phyloP scores from a whole-genome alignment of 2,888 invertebrate genomes.

The Thereva unica region DNA sequence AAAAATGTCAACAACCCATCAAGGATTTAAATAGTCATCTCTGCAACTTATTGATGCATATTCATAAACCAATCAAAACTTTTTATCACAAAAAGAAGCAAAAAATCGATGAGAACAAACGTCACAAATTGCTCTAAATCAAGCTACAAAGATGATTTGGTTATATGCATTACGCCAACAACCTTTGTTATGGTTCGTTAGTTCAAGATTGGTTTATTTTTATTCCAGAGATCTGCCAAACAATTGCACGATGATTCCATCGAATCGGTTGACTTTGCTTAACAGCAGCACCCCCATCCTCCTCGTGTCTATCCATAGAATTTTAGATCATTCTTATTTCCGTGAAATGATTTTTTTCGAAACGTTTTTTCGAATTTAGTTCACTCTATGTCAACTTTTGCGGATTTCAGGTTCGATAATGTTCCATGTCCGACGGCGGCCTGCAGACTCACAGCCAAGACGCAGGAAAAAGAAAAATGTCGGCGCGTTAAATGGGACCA shows the following conservation, averaged over 20 bases:
- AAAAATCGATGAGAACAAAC: background rate
- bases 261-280: constrained; percentile 15
- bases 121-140: too few relatives aligned
- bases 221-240: constrained; percentile 12
- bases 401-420: constrained; percentile 82
- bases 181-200: constrained; percentile 36
- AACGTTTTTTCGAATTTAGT: background rate
- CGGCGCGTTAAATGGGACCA: constrained; percentile 60
- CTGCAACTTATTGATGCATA: too few relatives aligned
- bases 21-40: too few relatives aligned
- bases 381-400: constrained; percentile 39
- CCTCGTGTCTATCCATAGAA: background rate
- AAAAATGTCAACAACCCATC: too few relatives aligned
- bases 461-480: constrained; percentile 82
- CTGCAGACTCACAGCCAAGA: constrained; percentile 87
- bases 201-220: constrained; percentile 33
- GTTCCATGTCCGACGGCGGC: constrained; percentile 93
- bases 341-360: background rate
- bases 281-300: background rate
- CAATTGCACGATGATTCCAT: constrained; percentile 23
- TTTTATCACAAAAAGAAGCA: background rate
- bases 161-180: background rate
- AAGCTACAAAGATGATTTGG: too few relatives aligned
- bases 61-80: background rate
- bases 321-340: constrained; percentile 6